Evolutionary conservation across 2,797 vertebrate species (phyloP), one percentile per base, ranked within the genome.

Genomic region (Enteromius thamalakanensis): DNA sequence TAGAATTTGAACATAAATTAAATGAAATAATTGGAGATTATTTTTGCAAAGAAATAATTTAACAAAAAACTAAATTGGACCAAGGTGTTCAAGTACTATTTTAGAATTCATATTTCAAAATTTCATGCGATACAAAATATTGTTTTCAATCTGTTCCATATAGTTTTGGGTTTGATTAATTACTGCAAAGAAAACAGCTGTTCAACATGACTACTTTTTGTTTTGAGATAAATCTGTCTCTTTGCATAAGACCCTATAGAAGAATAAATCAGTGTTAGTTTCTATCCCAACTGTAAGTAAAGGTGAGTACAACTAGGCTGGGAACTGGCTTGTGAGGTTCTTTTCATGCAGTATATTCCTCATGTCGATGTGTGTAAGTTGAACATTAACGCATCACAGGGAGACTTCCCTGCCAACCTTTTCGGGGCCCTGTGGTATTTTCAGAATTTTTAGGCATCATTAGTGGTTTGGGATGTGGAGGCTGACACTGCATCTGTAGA

Each of bases 391-490:
- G 42, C 34, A 69, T 80, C 51, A 34, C 64, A 72, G 68, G 21
- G 53, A 14, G 26, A 70, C 55, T 62, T 5, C 68, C 21, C 76
- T 21, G 51, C 71, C 91, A 92, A 91, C 91, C 91, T 93, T 92
- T 94, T 93, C 90, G 90, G 79, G 40, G 55, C 40, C 12, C 79
- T 81, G 69, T 37, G 79, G 69, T 81, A 81, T 91, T 93, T 94
- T 92, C 92, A 92, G 92, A 91, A 81, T 64, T 91, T 90, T 92
- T 92, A 93, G 93, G 93, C 93, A 91, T 95, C 90, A 93, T 94
- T 95, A 94, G 94, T 91, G 93, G 94, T 91, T 94, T 92, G 91
- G 92, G 94, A 93, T 93, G 72, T 93, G 92, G 93, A 95, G 94
- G 93, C 94, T 95, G 93, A 95, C 92, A 89, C 90, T 94, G 94